Base-by-base conservation (phyloP, 2,888 invertebrate genomes). In the Zonitis immaculata region DNA sequence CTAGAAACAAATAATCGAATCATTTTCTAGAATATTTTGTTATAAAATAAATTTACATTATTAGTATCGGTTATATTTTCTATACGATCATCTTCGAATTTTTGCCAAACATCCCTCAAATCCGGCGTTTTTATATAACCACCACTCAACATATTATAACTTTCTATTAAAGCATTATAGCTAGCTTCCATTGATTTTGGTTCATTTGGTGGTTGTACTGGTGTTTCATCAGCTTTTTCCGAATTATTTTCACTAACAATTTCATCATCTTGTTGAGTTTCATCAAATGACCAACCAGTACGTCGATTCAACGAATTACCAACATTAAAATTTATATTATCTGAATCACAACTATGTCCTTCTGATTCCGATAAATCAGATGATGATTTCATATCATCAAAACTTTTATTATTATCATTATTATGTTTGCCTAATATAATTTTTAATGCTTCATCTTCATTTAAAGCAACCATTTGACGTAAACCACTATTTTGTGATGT, bases 401-500 rank as follows among this genome's bases (percentile, higher is more conserved):
- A n/a, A n/a, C n/a, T n/a, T n/a, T n/a, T 43, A 9, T 39, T 42
- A 7, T 47, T 47, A 18, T 44, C 57, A 18, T 65, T 59, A 47
- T 61, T 63, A 72, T 74, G 70, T 71, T 79, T 81, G 18, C 79
- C 80, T 42, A 89, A 74, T 62, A 89, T 87, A 35, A 85, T 85
- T 71, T 84, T 82, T 30, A 89, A 74, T 18, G 86, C 87, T 71
- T 88, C 88, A 68, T 88, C 87, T 72, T 88, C 87, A 68, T 83
- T 82, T 5, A 87, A 71, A 11, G 78, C 77, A 39, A 81, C 66
- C 73, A 80, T 78, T 59, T 76, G 75, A 6, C 80, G 79, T 44
- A 82, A 69, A 62, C 77, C 68, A 62, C 77, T 78, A 72, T 70
- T 71, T 71, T 77, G 67, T 65, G 79, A 59, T 68, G 73, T 69